Conservation (phyloP, 2,888 invertebrate species). For the Molanna angustata region DNA sequence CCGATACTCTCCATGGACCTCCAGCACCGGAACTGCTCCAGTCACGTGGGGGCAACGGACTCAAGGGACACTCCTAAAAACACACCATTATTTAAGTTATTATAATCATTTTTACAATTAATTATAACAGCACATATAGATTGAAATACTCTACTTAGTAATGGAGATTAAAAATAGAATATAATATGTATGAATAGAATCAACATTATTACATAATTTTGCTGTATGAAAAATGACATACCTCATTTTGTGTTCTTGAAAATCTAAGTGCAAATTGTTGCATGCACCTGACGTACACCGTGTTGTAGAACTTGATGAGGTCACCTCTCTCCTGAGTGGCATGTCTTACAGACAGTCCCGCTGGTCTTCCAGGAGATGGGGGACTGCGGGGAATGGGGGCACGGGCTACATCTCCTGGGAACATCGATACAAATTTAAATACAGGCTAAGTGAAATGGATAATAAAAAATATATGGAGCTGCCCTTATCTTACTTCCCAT, state of each 20-base stretch:
- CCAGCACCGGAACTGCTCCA: constrained; percentile 27
- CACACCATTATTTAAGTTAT: too few relatives aligned
- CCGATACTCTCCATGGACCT: constrained; percentile 46
- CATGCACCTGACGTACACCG: constrained; percentile 80
- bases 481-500: too few relatives aligned
- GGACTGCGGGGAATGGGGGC: constrained; percentile 24
- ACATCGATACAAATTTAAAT: not conserved
- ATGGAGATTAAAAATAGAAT: too few relatives aligned
- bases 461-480: too few relatives aligned
- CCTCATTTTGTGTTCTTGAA: constrained; percentile 42
- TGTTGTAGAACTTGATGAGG: constrained; percentile 93
- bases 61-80: constrained; percentile 46
- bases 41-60: constrained; percentile 34
- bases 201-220: not conserved
- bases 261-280: constrained; percentile 75
- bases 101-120: not conserved
- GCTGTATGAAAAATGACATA: too few relatives aligned
- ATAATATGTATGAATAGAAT: not conserved
- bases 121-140: not conserved
- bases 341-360: constrained; percentile 6
- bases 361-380: constrained; percentile 16
- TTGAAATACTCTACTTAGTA: too few relatives aligned
- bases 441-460: too few relatives aligned
- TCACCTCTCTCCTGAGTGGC: constrained; percentile 69
- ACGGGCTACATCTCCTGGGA: constrained; percentile 13